A percentile compares a stretch with the other conserved stretches of the same genome.
phyloP scores from a whole-genome alignment of 2,797 vertebrate species.

The Gymnocypris eckloni region DNA sequence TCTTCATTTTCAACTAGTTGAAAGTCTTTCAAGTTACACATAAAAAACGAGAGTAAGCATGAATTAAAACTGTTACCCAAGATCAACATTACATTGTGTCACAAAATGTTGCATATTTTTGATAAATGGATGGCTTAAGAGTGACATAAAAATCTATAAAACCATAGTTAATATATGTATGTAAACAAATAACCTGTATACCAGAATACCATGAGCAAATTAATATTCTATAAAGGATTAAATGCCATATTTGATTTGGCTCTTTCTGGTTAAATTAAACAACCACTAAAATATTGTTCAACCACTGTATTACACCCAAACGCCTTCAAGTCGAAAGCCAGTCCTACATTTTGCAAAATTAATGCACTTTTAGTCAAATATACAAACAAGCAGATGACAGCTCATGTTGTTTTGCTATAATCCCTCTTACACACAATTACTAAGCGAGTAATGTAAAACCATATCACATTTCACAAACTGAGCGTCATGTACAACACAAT shows the following conservation, averaged over 20 bases:
- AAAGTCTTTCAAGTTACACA: not conserved
- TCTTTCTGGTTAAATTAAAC: not conserved
- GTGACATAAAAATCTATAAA: not conserved
- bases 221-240: not conserved
- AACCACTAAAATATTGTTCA: not conserved
- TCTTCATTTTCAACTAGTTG: not conserved
- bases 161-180: not conserved
- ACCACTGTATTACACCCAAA: not conserved
- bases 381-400: not conserved
- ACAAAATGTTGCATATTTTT: not conserved
- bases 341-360: not conserved
- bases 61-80: not conserved
- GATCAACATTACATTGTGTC: not conserved
- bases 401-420: too few species aligned
- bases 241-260: not conserved
- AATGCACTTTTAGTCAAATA: not conserved
- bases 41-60: not conserved
- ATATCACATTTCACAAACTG: not conserved
- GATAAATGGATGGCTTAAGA: not conserved
- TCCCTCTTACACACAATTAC: not conserved
- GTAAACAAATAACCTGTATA: not conserved
- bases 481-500: not conserved
- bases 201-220: not conserved
- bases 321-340: not conserved
- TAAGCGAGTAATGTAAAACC: not conserved